Base-by-base conservation (phyloP, 1,140 invertebrate genomes). In the Octopus bimaculoides region DNA sequence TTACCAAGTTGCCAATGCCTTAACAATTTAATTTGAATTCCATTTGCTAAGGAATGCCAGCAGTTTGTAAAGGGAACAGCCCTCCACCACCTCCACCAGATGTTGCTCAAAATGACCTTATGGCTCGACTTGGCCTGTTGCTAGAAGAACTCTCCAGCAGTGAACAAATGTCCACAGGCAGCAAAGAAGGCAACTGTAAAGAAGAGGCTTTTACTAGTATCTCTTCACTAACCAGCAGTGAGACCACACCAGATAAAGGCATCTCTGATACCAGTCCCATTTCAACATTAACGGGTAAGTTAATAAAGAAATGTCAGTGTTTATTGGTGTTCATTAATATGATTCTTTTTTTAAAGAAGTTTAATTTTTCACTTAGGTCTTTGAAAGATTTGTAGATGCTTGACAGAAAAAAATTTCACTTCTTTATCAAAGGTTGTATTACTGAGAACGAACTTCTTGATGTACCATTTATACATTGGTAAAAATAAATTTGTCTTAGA, bases 181-280 rank as follows among this genome's bases (percentile, higher is more conserved):
- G 77, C 69, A 17, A 84, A 53, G 66, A 78, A 71, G 81, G 81
- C 14, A 82, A 85, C 78, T 80, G 89, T 91, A 92, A 81, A 87
- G 92, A 92, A 56, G 92, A 92, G 77, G 92, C 92, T 0, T 93
- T 91, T 80, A 90, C 91, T n/a, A 93, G 92, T 5, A 92, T 93
- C 82, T 92, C 92, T 41, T 96, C 95, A 1, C 86, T 96, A 20
- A 94, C 93, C 3, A 95, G 94, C 77, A 93, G 94, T 77, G 95
- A 96, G 77, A 93, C 93, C 4, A 93, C 87, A 9, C 86, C 85
- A 52, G 88, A 94, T 85, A 87, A 83, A 69, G 87, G 90, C n/a
- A 92, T 95, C 1, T 94, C 93, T 74, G 96, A 96, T 83, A 95
- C 95, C 6, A 96, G 95, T 89, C 95, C 96, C 26, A 93, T 95